Base-by-base conservation (phyloP, 2,797 vertebrate genomes). In the Taeniopygia guttata region DNA sequence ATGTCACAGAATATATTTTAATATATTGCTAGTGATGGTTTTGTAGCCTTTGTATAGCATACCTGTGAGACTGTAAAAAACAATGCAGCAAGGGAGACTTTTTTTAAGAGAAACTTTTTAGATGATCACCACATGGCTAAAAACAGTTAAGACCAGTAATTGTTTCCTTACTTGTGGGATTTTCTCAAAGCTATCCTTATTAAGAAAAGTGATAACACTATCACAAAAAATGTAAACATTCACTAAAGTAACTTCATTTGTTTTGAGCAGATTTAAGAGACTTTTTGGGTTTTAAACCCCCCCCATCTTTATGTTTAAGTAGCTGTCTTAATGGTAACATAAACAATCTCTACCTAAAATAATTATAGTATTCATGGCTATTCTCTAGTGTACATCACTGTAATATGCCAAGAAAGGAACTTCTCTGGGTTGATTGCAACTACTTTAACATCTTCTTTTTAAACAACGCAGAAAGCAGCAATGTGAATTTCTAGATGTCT, bases 371-470 rank as follows among this genome's bases (percentile, higher is more conserved):
- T 67, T 91, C 32, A 9, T 36, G 23, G 29, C 23, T 85, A 13
- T 93, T 76, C 58, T 91, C 32, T 62, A 59, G 60, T 68, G 45
- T 78, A 56, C 11, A 29, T 81, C 59, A 38, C 26, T 27, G 29
- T 91, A 49, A 72, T 88, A 69, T 68, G 27, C 36, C 38, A 75
- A 76, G 76, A 87, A 70, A 82, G 29, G 38, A 70, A 59, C 93
- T 89, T 92, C 25, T 56, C 56, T 32, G 23, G 27, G 30, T 59
- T 42, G 27, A 78, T 80, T 58, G 52, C 48, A 68, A 75, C 59
- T 91, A 14, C 66, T 59, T 88, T 96, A 87, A 89, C 84, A 77
- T 82, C n/a, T 77, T 56, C 7, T 48, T 82, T 91, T 73, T 63
- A 45, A 75, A 60, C 21, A 74, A 46, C 3, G 1, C 34, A 43